These are phyloP conservation scores for Amia ocellicauda DNA, from an alignment of 2,113 vertebrate species.

Conservation along the genomic window DNA sequence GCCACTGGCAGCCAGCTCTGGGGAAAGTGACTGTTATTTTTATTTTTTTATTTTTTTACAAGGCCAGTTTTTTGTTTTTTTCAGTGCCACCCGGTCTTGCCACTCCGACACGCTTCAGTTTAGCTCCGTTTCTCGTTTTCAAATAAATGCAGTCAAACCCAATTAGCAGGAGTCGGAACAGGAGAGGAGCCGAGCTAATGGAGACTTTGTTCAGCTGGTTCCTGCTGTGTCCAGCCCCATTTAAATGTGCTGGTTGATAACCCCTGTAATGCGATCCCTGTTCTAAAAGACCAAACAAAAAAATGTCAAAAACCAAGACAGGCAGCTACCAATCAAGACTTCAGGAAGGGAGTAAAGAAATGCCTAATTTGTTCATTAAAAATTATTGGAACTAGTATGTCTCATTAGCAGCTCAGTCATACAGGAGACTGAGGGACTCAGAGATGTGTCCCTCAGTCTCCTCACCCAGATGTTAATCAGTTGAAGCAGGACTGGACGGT, in stretches of 20 bases:
- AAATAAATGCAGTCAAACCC: slow-evolving; percentile 77
- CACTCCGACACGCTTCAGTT: slow-evolving; percentile 68
- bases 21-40: slow-evolving; percentile 19
- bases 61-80: slow-evolving; percentile 40
- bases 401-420: too few relatives aligned
- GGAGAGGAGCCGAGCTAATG: slow-evolving; percentile 61
- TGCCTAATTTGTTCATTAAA: too few relatives aligned
- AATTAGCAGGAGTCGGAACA: slow-evolving; percentile 75
- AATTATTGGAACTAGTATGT: too few relatives aligned
- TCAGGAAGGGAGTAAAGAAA: too few relatives aligned
- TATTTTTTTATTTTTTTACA: slow-evolving; percentile 52
- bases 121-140: slow-evolving; percentile 54
- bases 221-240: slow-evolving; percentile 72
- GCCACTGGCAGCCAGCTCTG: slow-evolving; percentile 15
- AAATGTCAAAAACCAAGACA: too few relatives aligned
- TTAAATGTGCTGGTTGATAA: slow-evolving; percentile 75
- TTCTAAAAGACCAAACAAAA: too few relatives aligned
- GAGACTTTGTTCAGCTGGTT: slow-evolving; percentile 79
- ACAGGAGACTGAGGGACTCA: too few relatives aligned
- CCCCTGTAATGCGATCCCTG: slow-evolving; percentile 64
- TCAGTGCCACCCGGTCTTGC: slow-evolving; percentile 63
- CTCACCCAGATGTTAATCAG: too few relatives aligned
- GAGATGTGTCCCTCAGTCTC: too few relatives aligned
- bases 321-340: too few relatives aligned
- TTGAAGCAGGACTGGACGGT: too few relatives aligned